phyloP scores from a whole-genome alignment of 1,140 invertebrate genomes.

The Euglossa dilemma region DNA sequence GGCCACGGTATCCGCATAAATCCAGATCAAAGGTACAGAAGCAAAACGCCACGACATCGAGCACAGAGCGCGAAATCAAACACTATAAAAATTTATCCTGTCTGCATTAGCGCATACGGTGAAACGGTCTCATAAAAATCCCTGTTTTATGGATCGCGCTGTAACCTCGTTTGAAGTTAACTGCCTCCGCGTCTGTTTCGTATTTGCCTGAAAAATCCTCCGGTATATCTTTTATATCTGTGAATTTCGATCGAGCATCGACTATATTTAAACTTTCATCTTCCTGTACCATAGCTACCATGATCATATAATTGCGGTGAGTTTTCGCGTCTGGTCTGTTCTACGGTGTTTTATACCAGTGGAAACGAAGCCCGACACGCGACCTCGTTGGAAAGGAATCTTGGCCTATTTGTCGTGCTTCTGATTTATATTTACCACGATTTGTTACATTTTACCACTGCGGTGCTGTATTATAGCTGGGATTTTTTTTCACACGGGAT shows the following conservation, averaged over 20 bases:
- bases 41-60: neutral
- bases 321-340: too few species aligned
- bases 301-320: too few species aligned
- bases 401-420: too few species aligned
- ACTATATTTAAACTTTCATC: neutral
- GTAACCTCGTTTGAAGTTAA: slow-evolving; percentile 9
- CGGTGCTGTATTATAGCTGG: too few species aligned
- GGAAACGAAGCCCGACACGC: too few species aligned
- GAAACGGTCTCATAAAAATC: slow-evolving; percentile 3
- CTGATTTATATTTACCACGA: too few species aligned
- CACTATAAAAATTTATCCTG: slow-evolving; percentile 3
- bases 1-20: neutral
- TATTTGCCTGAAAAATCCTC: neutral
- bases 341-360: too few species aligned
- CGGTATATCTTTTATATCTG: neutral
- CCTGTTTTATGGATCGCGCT: slow-evolving; percentile 1
- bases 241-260: neutral
- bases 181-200: neutral
- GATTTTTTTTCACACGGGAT: too few species aligned
- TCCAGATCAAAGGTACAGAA: neutral
- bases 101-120: neutral
- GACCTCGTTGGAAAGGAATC: too few species aligned
- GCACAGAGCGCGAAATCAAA: neutral
- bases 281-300: too few species aligned
- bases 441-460: too few species aligned